Conservation (phyloP, 2,888 invertebrate species). For the Micoletzkya japonica region DNA sequence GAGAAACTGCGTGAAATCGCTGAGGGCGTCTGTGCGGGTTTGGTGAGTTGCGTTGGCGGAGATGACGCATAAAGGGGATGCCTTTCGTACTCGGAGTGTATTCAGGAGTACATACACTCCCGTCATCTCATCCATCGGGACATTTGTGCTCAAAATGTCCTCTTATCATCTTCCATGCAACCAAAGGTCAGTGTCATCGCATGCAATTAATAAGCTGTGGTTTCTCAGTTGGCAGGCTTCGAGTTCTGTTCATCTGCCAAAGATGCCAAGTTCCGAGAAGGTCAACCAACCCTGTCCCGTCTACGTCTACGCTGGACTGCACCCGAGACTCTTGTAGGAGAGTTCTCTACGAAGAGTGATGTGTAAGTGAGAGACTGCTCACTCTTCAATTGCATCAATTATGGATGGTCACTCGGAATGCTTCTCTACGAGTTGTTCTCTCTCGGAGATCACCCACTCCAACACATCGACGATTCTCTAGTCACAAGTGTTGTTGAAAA, state of each 20-base stretch:
- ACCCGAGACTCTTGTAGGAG: slow-evolving; percentile 19
- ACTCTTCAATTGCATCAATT: not conserved
- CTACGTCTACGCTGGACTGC: slow-evolving; percentile 7
- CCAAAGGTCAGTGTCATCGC: slow-evolving; percentile 10
- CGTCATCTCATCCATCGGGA: slow-evolving; percentile 22
- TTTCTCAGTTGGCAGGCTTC: slow-evolving; percentile 21
- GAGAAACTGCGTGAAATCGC: slow-evolving; percentile 9
- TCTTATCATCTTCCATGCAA: slow-evolving; percentile 9
- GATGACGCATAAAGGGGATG: not conserved
- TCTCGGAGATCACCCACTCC: slow-evolving; percentile 20
- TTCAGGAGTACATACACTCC: slow-evolving; percentile 26
- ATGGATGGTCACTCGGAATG: slow-evolving; percentile 25
- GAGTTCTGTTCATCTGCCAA: slow-evolving; percentile 15
- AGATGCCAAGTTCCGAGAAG: slow-evolving; percentile 16
- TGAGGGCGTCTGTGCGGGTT: slow-evolving; percentile 9
- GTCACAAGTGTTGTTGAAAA: not conserved
- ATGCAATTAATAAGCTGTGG: not conserved
- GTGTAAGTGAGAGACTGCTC: slow-evolving; percentile 5
- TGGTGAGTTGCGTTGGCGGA: slow-evolving; percentile 14
- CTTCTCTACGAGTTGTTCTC: slow-evolving; percentile 23
- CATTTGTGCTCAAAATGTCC: slow-evolving; percentile 23
- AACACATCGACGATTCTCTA: slow-evolving; percentile 12
- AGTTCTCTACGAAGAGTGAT: slow-evolving; percentile 26
- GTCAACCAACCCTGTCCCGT: not conserved
- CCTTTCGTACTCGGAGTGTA: not conserved